phyloP scores from a whole-genome alignment of 2,113 vertebrate genomes.

The Arenaria interpres region DNA sequence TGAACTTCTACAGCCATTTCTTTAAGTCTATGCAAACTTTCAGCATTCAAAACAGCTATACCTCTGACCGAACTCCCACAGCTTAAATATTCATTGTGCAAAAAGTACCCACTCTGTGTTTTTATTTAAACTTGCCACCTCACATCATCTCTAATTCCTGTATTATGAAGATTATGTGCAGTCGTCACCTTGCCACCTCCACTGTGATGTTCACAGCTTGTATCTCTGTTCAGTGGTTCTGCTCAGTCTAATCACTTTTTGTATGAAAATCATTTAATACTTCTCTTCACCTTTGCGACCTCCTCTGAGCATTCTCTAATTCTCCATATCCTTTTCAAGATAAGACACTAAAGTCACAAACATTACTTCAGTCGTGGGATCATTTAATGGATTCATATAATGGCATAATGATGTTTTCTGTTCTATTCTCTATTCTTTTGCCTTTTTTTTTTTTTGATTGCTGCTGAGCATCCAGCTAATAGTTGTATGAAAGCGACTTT shows the following conservation, averaged over 20 bases:
- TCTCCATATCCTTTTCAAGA: not conserved
- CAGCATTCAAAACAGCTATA: not conserved
- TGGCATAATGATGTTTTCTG: not conserved
- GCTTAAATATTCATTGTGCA: not conserved
- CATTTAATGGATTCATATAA: slow-evolving; percentile 4
- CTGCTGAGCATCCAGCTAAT: not conserved
- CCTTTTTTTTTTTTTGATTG: not conserved
- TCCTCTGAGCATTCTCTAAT: not conserved
- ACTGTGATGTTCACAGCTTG: not conserved
- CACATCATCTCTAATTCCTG: not conserved
- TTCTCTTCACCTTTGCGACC: not conserved
- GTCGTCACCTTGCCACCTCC: not conserved
- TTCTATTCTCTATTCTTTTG: not conserved
- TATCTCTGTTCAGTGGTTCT: not conserved
- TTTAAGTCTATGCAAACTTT: not conserved
- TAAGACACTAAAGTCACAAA: not conserved
- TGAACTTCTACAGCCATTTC: not conserved
- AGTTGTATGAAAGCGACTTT: not conserved
- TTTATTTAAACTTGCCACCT: not conserved
- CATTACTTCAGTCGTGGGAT: not conserved
- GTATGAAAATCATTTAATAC: not conserved
- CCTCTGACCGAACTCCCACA: not conserved
- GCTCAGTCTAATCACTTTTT: not conserved
- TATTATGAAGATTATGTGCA: not conserved
- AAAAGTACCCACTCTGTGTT: not conserved